Conservation (phyloP, 2,888 invertebrate genomes). For the Ochropleura leucogaster region DNA sequence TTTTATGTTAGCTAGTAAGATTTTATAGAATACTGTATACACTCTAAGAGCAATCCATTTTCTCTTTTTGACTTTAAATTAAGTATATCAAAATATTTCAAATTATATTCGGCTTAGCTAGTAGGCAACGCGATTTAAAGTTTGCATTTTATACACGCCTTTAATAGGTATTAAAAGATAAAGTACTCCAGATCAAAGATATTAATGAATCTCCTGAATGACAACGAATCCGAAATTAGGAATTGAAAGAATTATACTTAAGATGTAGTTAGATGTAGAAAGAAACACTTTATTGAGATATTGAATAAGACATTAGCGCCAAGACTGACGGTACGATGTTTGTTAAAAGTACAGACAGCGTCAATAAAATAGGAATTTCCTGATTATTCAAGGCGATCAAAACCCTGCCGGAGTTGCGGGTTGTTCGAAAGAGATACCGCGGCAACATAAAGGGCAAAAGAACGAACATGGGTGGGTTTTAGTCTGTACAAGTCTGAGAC, state of each 20-base stretch:
- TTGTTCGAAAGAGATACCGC: no score
- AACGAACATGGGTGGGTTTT: no score
- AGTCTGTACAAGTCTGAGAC: no score
- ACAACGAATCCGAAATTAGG: slow-evolving; percentile 32
- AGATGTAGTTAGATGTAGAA: neutral
- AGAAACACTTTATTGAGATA: neutral
- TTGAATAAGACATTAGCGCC: neutral
- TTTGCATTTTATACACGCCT: neutral
- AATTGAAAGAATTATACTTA: slow-evolving; percentile 19
- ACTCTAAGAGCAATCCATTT: neutral
- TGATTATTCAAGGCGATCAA: neutral
- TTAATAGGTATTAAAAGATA: slow-evolving; percentile 6
- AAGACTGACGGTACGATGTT: neutral
- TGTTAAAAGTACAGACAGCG: neutral
- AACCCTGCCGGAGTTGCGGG: neutral
- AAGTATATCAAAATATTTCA: neutral
- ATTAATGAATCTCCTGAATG: slow-evolving; percentile 2
- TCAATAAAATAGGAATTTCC: neutral
- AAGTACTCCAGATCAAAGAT: neutral
- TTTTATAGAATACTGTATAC: neutral
- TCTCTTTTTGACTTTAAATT: neutral
- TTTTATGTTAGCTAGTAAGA: slow-evolving; percentile 80
- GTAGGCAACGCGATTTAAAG: neutral
- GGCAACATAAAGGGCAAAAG: no score
- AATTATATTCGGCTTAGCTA: slow-evolving; percentile 10